phyloP scores from a whole-genome alignment of 1,140 invertebrate species.

The Drosophila arizonae region DNA sequence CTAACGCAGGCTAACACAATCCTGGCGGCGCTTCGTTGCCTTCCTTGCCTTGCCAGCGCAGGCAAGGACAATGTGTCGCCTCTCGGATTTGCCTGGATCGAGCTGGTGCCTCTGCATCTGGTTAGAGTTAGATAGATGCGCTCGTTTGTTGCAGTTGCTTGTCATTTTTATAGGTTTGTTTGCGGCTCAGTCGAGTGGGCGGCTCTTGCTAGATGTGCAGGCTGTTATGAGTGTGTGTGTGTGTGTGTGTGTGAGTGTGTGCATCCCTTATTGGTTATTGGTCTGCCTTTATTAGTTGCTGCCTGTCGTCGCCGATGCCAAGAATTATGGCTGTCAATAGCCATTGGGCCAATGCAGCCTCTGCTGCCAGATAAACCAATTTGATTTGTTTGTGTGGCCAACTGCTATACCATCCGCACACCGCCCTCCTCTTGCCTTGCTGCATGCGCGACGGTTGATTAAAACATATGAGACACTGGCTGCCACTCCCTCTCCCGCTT shows the following conservation, averaged over 20 bases:
- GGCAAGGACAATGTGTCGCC: constrained; percentile 49
- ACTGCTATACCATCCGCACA: neutral
- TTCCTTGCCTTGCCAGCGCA: neutral
- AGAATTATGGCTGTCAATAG: constrained; percentile 72
- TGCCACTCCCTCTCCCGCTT: neutral
- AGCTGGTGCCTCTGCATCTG: constrained; percentile 18
- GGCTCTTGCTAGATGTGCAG: neutral
- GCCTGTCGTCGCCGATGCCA: constrained; percentile 54
- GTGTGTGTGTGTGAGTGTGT: constrained; percentile 3
- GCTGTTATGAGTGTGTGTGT: neutral
- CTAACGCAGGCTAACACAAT: constrained; percentile 6
- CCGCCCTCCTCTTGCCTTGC: no score
- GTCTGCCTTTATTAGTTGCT: constrained; percentile 61
- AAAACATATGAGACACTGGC: constrained; percentile 28
- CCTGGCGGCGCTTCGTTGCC: neutral
- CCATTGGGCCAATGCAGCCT: constrained; percentile 31
- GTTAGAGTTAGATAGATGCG: constrained; percentile 63
- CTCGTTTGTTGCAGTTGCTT: constrained; percentile 78
- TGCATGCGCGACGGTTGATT: constrained; percentile 30
- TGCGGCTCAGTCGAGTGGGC: constrained; percentile 51
- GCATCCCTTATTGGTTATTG: constrained; percentile 55
- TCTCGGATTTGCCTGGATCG: constrained; percentile 35
- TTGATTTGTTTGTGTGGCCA: constrained; percentile 70
- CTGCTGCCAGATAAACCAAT: constrained; percentile 54
- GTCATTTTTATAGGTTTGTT: constrained; percentile 80